These are phyloP conservation scores for Odocoileus virginianus DNA, from an alignment of 2,113 vertebrate species.

Conservation along the genomic window DNA sequence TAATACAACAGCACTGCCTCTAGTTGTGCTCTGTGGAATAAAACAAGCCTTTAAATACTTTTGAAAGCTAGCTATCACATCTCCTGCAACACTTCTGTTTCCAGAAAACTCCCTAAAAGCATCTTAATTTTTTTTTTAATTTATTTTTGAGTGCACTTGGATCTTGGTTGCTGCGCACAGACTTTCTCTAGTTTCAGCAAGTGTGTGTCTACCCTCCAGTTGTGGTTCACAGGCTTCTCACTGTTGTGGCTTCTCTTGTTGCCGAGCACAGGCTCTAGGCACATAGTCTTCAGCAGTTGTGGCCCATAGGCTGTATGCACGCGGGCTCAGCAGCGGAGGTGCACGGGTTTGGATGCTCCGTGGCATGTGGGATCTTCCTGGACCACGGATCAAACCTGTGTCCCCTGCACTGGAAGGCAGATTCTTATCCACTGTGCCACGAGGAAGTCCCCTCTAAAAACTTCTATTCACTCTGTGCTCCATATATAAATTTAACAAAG, in stretches of 20 bases:
- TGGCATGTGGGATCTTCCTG: neutral
- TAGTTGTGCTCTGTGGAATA: neutral
- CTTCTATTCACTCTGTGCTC: neutral
- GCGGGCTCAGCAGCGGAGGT: neutral
- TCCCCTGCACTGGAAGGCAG: neutral
- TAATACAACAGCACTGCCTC: neutral
- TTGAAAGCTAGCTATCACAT: neutral
- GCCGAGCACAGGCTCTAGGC: neutral
- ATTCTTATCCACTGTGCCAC: neutral
- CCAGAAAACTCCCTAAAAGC: neutral
- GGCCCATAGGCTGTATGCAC: neutral
- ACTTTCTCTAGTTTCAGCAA: neutral
- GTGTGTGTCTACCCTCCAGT: neutral
- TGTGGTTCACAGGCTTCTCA: neutral
- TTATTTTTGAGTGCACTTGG: neutral
- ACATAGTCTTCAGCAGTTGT: neutral
- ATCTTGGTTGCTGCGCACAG: neutral
- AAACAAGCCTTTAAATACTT: neutral
- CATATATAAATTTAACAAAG: neutral
- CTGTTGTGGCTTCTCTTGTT: neutral
- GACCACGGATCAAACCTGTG: neutral
- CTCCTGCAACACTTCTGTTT: neutral
- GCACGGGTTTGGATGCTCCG: fast-evolving
- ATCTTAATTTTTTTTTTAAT: neutral
- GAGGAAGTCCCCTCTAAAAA: neutral